Base-by-base conservation (phyloP, 2,888 invertebrate species). In the Willowsia nigromaculata region DNA sequence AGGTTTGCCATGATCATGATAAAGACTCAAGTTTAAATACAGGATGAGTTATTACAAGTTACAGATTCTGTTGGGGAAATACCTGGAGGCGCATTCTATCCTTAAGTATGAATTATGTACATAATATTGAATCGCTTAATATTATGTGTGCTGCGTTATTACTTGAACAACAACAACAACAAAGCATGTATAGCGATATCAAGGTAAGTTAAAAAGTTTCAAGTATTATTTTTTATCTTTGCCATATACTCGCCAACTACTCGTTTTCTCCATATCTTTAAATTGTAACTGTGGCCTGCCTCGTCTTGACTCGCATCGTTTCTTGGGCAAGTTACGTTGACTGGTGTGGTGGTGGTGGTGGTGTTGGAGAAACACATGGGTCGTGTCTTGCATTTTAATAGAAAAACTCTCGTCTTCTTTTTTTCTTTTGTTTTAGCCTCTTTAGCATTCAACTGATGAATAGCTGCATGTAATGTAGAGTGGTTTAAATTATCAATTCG, bases 361-460 rank as follows among this genome's bases (percentile, higher is more conserved):
- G 71, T 56, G 53, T 80, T 85, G 47, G 76, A 78, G 78, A 43
- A 68, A 78, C 43, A 85, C 33, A 59, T 0, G 76, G 50, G 62
- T 74, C 87, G 87, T 87, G 87, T 22, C 50, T 87, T 87, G 87
- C 87, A 87, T 87, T 81, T 87, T 87, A 87, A 87, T 87, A 50
- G 15, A 68, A 56, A 85, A 84, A 47, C 37, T 74, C 25, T 40
- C 53, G 1, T 83, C 43, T 47, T 82, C 33, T 71, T 68, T 85
- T 33, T 62, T 11, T 13, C 43, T 71, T 43, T 40, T 13, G 25
- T 71, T 43, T 7, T 2, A 65, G 27, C 68, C 71, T 84, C 37
- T 74, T 87, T 87, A 87, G 82, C 87, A 87, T 87, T 71, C 71
- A 53, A 11, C 82, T 81, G 71, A 87, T 87, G 82, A 68, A 81